Evolutionary conservation across 2,113 vertebrate species (phyloP).

Genomic region (Crotalus viridis): DNA sequence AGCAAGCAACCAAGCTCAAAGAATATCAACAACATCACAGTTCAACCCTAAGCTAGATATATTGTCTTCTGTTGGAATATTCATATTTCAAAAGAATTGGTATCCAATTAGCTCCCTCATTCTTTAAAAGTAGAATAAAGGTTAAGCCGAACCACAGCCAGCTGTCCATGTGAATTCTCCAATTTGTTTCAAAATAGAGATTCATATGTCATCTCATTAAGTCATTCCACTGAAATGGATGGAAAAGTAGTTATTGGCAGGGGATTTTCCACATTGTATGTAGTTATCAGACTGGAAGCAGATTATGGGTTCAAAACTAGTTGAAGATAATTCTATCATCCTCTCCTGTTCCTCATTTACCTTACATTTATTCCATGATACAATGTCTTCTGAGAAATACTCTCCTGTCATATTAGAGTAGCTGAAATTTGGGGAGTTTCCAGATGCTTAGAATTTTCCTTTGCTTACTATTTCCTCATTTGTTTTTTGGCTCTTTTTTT

Average conservation of each 20-base stretch:
- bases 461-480: conserved; percentile 25
- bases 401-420: not conserved
- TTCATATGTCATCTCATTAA: not conserved
- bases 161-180: not conserved
- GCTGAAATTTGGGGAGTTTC: conserved; percentile 19
- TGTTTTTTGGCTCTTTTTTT: not conserved
- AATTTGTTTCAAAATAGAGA: not conserved
- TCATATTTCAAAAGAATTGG: not conserved
- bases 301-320: not conserved
- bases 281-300: not conserved
- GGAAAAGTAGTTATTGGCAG: not conserved
- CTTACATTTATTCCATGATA: not conserved
- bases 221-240: not conserved
- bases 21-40: not conserved
- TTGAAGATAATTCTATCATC: not conserved
- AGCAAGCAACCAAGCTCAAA: not conserved
- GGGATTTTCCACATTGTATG: too few relatives aligned
- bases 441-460: conserved; percentile 47
- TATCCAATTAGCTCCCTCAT: not conserved
- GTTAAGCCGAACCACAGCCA: not conserved
- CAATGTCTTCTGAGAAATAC: not conserved
- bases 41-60: not conserved
- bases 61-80: not conserved
- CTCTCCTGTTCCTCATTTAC: rapidly evolving
- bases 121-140: not conserved